Base-by-base conservation (phyloP, 2,888 invertebrate species). In the Lampropteryx suffumata region DNA sequence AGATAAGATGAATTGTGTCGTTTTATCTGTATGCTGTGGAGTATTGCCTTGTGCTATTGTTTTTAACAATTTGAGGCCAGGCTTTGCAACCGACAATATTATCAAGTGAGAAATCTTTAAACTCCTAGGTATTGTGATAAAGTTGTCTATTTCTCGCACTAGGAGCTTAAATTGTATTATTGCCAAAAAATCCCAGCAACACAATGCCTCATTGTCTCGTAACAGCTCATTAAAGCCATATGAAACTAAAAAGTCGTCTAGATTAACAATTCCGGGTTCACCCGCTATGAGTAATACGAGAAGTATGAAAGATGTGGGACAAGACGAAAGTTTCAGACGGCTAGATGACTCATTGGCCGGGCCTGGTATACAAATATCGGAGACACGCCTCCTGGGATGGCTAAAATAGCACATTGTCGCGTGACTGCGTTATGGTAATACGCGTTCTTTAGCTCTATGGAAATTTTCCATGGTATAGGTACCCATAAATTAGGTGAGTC, bases 301-400 rank as follows among this genome's bases (percentile, higher is more conserved):
- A 69, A 78, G 78, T 36, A 28, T 81, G 82, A 77, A 84, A 85
- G 87, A 89, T 88, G 79, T 88, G 82, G 89, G 81, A 84, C 86
- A 87, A 84, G 83, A 79, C 82, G 81, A 73, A 79, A 82, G 81
- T 82, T 83, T 82, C 85, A 88, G 88, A 87, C 89, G 76, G 69
- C 69, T 68, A 72, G 69, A 75, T 89, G 89, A 89, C 68, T 89
- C 89, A 88, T 73, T 68, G 63, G 73, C 74, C 78, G 68, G 74
- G 78, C 72, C 67, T 63, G 75, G 71, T 72, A 76, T 88, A 88
- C 86, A 83, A 83, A 87, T 86, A 88, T 74, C 82, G 80, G 83
- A 84, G 88, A 87, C 89, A 88, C 88, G 87, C 89, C 89, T 89
- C 83, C 84, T 83, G 84, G 80, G 83, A 76, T 77, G 73, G 73